Conservation (phyloP, 2,797 vertebrate species). For the Sebastes iracundus region DNA sequence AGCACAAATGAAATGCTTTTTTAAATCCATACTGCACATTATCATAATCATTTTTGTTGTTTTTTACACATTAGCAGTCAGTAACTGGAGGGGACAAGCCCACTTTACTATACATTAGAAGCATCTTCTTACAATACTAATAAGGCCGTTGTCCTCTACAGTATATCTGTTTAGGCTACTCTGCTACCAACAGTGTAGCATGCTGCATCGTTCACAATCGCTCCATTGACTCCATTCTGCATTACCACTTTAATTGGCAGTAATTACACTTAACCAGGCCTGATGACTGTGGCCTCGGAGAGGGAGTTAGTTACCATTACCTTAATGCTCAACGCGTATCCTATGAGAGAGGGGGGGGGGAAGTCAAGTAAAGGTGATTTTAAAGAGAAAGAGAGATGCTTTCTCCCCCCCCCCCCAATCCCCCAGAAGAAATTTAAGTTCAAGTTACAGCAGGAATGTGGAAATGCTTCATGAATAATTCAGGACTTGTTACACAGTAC, state of each 20-base stretch:
- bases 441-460: slow-evolving; percentile 50
- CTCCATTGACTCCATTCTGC: slow-evolving; percentile 55
- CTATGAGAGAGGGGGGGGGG: neutral
- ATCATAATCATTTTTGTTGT: neutral
- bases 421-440: slow-evolving; percentile 35
- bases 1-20: slow-evolving; percentile 12
- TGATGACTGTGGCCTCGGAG: slow-evolving; percentile 54
- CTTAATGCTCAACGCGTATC: slow-evolving; percentile 28
- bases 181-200: neutral
- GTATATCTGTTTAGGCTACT: slow-evolving; percentile 18
- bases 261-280: slow-evolving; percentile 65
- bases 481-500: slow-evolving; percentile 44
- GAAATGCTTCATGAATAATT: slow-evolving; percentile 70
- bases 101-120: slow-evolving; percentile 35
- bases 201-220: slow-evolving; percentile 5
- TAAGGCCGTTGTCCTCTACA: slow-evolving; percentile 20
- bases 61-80: slow-evolving; percentile 27
- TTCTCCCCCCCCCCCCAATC: neutral
- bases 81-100: neutral
- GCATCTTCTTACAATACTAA: slow-evolving; percentile 13
- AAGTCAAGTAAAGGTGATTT: slow-evolving; percentile 35
- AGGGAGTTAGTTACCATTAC: slow-evolving; percentile 55
- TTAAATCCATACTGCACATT: slow-evolving; percentile 6
- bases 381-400: neutral
- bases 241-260: slow-evolving; percentile 52